phyloP scores from a whole-genome alignment of 2,113 vertebrate species.

The Peromyscus leucopus region DNA sequence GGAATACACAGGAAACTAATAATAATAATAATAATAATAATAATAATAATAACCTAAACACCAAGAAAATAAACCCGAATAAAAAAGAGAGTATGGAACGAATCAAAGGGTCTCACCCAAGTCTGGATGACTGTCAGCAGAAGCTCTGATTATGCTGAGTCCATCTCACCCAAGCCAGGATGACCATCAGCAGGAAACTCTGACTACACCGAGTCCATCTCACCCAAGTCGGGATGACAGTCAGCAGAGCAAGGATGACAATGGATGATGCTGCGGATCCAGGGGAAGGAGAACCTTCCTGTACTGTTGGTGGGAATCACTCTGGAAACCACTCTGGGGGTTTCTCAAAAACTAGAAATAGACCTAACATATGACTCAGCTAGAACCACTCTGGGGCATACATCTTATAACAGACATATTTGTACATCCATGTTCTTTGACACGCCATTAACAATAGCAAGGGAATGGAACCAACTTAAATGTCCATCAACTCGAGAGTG shows the following conservation, averaged over 20 bases:
- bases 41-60: neutral
- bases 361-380: neutral
- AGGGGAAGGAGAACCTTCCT: no score
- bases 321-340: neutral
- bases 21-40: neutral
- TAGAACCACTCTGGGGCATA: neutral
- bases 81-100: neutral
- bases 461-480: neutral
- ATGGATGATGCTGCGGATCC: accelerated
- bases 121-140: neutral
- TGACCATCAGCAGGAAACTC: neutral
- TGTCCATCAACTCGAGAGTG: neutral
- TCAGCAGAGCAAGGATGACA: neutral
- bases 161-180: no score
- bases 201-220: neutral
- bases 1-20: neutral
- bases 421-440: neutral
- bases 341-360: neutral
- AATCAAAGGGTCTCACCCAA: neutral
- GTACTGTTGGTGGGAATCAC: neutral
- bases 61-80: neutral
- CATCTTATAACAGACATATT: neutral
- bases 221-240: neutral
- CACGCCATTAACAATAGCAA: neutral
- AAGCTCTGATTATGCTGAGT: neutral